Conservation (phyloP, 2,888 invertebrate genomes). For the Dimorphilus gyrociliatus region DNA sequence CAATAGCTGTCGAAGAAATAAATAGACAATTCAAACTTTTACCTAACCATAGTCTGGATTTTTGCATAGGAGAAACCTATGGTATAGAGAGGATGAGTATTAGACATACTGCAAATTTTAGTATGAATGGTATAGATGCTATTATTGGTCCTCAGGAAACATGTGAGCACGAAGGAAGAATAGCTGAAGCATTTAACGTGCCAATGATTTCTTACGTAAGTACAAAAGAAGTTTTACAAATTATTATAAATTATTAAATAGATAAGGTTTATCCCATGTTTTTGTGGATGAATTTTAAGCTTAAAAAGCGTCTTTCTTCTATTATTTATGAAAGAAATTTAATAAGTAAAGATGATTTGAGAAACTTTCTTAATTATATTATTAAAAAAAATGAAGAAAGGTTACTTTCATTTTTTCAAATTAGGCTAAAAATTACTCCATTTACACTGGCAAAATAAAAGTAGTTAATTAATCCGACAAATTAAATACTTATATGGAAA, state of each 20-base stretch:
- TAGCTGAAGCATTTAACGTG: slow-evolving; percentile 80
- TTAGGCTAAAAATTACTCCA: too few species aligned
- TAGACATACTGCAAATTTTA: slow-evolving; percentile 54
- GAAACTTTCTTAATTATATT: too few species aligned
- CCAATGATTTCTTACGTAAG: slow-evolving; percentile 93
- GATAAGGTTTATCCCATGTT: neutral
- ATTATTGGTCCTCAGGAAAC: slow-evolving; percentile 80
- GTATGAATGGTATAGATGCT: slow-evolving; percentile 70
- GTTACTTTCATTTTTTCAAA: too few species aligned
- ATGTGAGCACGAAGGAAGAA: slow-evolving; percentile 71
- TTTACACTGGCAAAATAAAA: too few species aligned
- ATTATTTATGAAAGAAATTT: too few species aligned
- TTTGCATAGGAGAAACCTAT: slow-evolving; percentile 71
- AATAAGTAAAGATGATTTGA: too few species aligned
- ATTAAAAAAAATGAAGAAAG: too few species aligned
- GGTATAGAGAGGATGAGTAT: slow-evolving; percentile 76
- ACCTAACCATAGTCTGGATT: slow-evolving; percentile 56
- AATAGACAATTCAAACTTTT: slow-evolving; percentile 28
- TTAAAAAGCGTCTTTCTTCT: too few species aligned
- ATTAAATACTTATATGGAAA: too few species aligned
- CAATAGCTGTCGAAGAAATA: slow-evolving; percentile 66
- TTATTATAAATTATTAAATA: neutral
- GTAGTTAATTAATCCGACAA: too few species aligned
- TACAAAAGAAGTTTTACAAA: too few species aligned
- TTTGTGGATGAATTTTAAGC: too few species aligned